phyloP scores from a whole-genome alignment of 2,888 invertebrate genomes.

The Philopedon plagiatum region DNA sequence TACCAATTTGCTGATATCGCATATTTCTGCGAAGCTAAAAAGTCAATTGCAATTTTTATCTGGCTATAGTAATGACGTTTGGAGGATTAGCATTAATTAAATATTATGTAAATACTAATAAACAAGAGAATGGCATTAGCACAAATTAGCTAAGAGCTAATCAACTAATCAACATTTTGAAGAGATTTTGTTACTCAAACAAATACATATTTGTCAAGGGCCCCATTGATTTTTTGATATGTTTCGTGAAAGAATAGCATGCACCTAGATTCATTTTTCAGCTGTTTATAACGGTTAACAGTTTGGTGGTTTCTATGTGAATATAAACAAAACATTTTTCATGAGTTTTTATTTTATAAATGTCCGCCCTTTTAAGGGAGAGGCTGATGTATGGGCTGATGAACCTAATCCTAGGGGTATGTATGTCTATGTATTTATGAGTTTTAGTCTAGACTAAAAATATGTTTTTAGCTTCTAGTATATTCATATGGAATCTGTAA shows the following conservation, averaged over 20 bases:
- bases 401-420: constrained; percentile 54
- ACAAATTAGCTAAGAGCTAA: constrained; percentile 30
- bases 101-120: constrained; percentile 39
- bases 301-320: neutral
- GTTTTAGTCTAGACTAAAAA: no score
- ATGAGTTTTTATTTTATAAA: constrained; percentile 45
- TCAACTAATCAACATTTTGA: constrained; percentile 26
- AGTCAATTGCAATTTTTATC: neutral
- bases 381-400: constrained; percentile 54
- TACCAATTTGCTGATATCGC: neutral
- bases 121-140: constrained; percentile 40
- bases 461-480: no score
- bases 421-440: no score
- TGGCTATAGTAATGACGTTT: neutral
- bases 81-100: constrained; percentile 12
- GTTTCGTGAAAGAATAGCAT: neutral
- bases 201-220: constrained; percentile 28
- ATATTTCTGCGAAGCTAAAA: neutral
- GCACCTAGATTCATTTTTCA: neutral
- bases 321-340: neutral
- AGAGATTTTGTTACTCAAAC: constrained; percentile 34
- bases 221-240: constrained; percentile 35
- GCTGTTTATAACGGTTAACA: neutral
- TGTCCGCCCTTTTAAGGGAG: constrained; percentile 37
- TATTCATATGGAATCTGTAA: no score